phyloP scores from a whole-genome alignment of 2,113 vertebrate species.

The Salvelinus fontinalis region DNA sequence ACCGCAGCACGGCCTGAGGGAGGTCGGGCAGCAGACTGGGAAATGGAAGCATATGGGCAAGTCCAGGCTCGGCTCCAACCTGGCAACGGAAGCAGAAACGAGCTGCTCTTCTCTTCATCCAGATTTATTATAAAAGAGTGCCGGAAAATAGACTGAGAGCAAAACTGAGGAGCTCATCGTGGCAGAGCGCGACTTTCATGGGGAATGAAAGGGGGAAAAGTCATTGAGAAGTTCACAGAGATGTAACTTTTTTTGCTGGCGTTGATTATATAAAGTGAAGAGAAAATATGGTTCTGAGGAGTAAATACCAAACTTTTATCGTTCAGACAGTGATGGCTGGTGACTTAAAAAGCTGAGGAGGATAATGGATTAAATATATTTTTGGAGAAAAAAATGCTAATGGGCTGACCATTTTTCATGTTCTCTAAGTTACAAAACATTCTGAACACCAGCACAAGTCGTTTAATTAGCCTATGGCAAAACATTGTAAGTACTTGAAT shows the following conservation, averaged over 20 bases:
- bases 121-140: neutral
- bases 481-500: too few relatives aligned
- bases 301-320: neutral
- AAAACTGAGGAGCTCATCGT: neutral
- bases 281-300: constrained; percentile 18
- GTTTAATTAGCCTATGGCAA: too few relatives aligned
- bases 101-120: constrained; percentile 14
- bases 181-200: neutral
- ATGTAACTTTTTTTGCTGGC: constrained; percentile 21
- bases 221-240: neutral
- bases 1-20: constrained; percentile 15
- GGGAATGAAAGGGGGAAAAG: neutral
- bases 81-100: constrained; percentile 35
- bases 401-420: too few relatives aligned
- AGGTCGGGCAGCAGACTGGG: constrained; percentile 43
- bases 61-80: constrained; percentile 46
- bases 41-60: constrained; percentile 54
- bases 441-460: too few relatives aligned
- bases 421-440: too few relatives aligned
- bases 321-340: too few relatives aligned
- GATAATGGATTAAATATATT: too few relatives aligned
- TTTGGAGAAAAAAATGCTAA: too few relatives aligned
- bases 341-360: too few relatives aligned
- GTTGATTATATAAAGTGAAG: neutral
- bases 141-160: constrained; percentile 11